Conservation (phyloP, 2,888 invertebrate species). For the Cyclophora albipunctata region DNA sequence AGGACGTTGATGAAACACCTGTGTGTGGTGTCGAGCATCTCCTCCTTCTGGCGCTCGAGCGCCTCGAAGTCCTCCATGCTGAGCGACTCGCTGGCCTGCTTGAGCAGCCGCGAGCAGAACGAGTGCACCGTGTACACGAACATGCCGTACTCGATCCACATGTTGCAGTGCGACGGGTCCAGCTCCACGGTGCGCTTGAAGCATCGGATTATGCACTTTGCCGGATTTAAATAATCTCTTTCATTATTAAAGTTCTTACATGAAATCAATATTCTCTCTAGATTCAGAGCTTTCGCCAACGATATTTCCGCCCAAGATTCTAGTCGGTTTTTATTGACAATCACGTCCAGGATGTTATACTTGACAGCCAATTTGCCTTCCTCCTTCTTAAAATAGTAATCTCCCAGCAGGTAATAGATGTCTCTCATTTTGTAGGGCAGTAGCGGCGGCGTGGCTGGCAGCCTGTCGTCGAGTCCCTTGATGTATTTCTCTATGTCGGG, state of each 20-base stretch:
- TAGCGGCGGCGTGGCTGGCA: constrained; percentile 70
- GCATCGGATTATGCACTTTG: constrained; percentile 84
- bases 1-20: constrained; percentile 85
- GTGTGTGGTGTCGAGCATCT: constrained; percentile 85
- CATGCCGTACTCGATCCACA: constrained; percentile 94
- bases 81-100: constrained; percentile 84
- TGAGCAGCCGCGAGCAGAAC: constrained; percentile 89
- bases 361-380: constrained; percentile 84
- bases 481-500: constrained; percentile 81
- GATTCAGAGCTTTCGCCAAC: constrained; percentile 82
- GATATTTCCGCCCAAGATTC: constrained; percentile 97
- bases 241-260: constrained; percentile 77
- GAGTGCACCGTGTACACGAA: constrained; percentile 94
- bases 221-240: constrained; percentile 80
- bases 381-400: constrained; percentile 93
- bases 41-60: constrained; percentile 84
- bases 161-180: constrained; percentile 81
- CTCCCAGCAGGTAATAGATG: constrained; percentile 92
- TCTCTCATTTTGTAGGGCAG: constrained; percentile 79
- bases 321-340: constrained; percentile 84
- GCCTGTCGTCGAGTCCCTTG: constrained; percentile 72
- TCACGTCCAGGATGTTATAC: constrained; percentile 89
- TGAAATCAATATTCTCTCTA: constrained; percentile 88
- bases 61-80: constrained; percentile 84
- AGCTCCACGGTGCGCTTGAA: constrained; percentile 87